Evolutionary conservation across 2,113 vertebrate species (phyloP).

Genomic region (Aldabrachelys gigantea): DNA sequence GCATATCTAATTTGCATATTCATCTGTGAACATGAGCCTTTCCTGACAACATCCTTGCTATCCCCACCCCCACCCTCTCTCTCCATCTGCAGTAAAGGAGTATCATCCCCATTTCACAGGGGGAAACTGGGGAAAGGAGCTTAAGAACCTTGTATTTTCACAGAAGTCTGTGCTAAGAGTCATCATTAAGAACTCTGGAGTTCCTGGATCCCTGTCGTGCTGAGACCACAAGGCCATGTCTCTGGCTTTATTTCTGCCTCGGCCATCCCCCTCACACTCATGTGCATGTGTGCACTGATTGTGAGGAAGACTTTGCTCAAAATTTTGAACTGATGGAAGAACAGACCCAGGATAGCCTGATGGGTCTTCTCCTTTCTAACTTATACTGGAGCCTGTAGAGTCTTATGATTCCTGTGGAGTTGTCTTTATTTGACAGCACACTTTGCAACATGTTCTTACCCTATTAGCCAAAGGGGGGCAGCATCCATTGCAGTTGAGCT

Average conservation of each 20-base stretch:
- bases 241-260: not conserved
- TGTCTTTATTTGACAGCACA: not conserved
- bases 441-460: not conserved
- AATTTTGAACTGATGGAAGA: not conserved
- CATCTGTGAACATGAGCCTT: not conserved
- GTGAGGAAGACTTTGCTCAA: not conserved
- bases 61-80: too few species aligned
- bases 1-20: not conserved
- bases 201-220: not conserved
- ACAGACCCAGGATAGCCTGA: not conserved
- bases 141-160: not conserved
- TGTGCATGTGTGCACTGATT: too few species aligned
- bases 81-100: not conserved
- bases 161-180: not conserved
- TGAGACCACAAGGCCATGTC: not conserved
- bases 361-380: not conserved
- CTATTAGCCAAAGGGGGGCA: not conserved
- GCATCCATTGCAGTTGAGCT: not conserved
- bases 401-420: not conserved
- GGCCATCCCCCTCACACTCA: not conserved
- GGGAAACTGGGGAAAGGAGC: not conserved
- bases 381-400: not conserved
- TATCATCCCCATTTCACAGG: not conserved
- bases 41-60: not conserved
- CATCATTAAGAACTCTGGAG: not conserved